Base-by-base conservation (phyloP, 1,140 invertebrate genomes). In the Bemisia tabaci region DNA sequence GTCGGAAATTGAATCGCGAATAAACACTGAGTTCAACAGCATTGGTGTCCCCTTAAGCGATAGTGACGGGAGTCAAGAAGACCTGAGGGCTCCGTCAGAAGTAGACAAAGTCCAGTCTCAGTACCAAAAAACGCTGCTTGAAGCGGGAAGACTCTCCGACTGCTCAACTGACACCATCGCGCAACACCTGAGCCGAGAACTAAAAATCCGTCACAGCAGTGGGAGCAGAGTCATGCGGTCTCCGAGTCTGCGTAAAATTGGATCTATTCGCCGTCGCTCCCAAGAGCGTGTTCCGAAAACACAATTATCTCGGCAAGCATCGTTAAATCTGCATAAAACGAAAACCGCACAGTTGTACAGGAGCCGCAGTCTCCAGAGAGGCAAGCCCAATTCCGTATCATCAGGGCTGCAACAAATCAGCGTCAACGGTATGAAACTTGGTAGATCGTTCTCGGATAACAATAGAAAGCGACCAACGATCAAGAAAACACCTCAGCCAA, bases 201-300 rank as follows among this genome's bases (percentile, higher is more conserved):
- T 90, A 60, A 88, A 87, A 73, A 90, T 90, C 65, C 78, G 87
- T 62, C 78, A 79, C 62, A 86, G 83, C 58, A 76, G 79, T 58
- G 85, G 89, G 73, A 80, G 84, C 27, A 85, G 86, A 75, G 82
- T 90, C 22, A 88, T 90, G 70, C 78, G 88, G 71, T 90, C 88
- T 1, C 89, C 88, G 1, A 90, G 88, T 74, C 88, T 87, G 24
- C 79, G 88, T 39, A 90, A 88, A 80, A 91, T 91, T 68, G 88
- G 88, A 24, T 85, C 78, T 24, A 82, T 90, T 61, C 77, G 87
- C 73, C 79, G 87, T 58, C 76, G 87, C 62, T 89, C 87, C 0
- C 80, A 80, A 71, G 85, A 87, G 67, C 78, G 70, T 11, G 72
- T 73, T 26, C 71, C 71, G 64, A 72, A 70, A 22, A 48, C 5